Evolutionary conservation across 2,888 invertebrate species (phyloP).

Genomic region (Eupithecia insigniata): DNA sequence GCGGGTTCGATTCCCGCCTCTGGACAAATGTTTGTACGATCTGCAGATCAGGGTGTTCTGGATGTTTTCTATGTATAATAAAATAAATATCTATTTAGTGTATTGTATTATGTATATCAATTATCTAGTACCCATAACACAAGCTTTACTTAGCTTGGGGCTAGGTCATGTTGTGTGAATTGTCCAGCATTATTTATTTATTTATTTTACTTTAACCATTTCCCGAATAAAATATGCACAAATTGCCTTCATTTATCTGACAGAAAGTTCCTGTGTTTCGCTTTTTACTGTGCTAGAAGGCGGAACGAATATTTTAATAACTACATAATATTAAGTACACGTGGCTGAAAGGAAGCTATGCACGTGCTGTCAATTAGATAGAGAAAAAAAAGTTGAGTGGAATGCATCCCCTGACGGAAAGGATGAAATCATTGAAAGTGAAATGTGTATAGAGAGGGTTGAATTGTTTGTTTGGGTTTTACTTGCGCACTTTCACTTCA

Average conservation of each 20-base stretch:
- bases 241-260: conserved; percentile 26
- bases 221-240: conserved; percentile 3
- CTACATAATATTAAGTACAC: conserved; percentile 67
- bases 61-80: no score
- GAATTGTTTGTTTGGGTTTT: conserved; percentile 7
- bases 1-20: no score
- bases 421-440: conserved; percentile 49
- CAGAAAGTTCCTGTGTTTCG: conserved; percentile 29
- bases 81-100: no score
- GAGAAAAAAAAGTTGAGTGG: conserved; percentile 48
- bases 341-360: conserved; percentile 76
- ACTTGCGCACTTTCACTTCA: not conserved
- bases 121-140: no score
- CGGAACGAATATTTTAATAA: conserved; percentile 78
- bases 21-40: no score
- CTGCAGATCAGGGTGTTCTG: no score
- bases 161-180: no score
- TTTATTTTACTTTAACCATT: not conserved
- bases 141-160: no score
- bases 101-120: no score
- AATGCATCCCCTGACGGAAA: conserved; percentile 46
- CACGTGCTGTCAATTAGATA: conserved; percentile 82
- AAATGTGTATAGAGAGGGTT: conserved; percentile 41
- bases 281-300: conserved; percentile 47
- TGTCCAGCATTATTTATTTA: no score